Conservation (phyloP, 2,797 vertebrate species). For the Helostoma temminkii region DNA sequence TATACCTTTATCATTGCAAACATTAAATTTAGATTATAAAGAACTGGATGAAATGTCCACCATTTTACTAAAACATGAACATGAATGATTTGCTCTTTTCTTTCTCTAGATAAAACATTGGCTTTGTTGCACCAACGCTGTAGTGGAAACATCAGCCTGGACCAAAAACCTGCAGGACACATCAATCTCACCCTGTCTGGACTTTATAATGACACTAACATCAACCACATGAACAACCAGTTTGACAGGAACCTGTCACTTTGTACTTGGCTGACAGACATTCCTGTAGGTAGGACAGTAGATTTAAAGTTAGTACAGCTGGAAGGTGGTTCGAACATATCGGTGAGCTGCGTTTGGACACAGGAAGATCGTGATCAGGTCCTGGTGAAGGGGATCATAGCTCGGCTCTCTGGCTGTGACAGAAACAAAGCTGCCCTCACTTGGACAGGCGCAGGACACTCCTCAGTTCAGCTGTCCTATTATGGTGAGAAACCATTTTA, state of each 20-base stretch:
- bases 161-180: slow-evolving; percentile 43
- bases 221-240: neutral
- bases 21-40: no score
- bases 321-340: slow-evolving; percentile 50
- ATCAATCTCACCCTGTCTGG: slow-evolving; percentile 53
- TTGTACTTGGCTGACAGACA: slow-evolving; percentile 70
- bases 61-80: neutral
- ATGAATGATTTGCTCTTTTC: no score
- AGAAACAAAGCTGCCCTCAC: slow-evolving; percentile 60
- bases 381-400: slow-evolving; percentile 19
- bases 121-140: slow-evolving; percentile 41
- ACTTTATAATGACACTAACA: slow-evolving; percentile 26
- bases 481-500: slow-evolving; percentile 60
- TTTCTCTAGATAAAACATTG: slow-evolving; percentile 58
- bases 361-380: neutral
- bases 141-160: slow-evolving; percentile 62
- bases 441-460: slow-evolving; percentile 60
- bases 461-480: slow-evolving; percentile 68
- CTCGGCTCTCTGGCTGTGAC: slow-evolving; percentile 60
- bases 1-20: no score
- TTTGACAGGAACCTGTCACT: slow-evolving; percentile 13
- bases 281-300: slow-evolving; percentile 53
- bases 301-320: slow-evolving; percentile 40
- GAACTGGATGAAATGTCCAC: no score
- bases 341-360: slow-evolving; percentile 51